These are phyloP conservation scores for Plagodis dolabraria DNA, from an alignment of 2,888 invertebrate genomes.

Conservation along the genomic window DNA sequence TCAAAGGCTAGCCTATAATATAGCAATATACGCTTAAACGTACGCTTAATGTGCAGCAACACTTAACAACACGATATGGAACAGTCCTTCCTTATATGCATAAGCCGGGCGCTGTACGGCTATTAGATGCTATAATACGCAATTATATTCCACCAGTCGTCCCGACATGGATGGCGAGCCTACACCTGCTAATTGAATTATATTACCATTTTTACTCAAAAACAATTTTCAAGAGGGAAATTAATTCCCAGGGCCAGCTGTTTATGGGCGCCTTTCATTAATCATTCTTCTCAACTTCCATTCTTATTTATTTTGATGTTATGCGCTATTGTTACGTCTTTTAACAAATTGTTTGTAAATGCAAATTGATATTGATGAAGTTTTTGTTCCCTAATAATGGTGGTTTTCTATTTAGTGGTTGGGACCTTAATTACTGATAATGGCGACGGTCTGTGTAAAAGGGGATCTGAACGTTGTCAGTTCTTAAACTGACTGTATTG, in stretches of 20 bases:
- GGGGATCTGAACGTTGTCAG: no score
- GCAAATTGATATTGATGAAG: slow-evolving; percentile 17
- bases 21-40: no score
- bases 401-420: no score
- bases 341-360: slow-evolving; percentile 25
- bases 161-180: slow-evolving; percentile 6
- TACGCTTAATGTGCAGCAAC: no score
- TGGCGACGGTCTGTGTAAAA: no score
- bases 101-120: no score
- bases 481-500: no score
- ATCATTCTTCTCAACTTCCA: slow-evolving; percentile 30
- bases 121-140: no score
- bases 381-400: not conserved
- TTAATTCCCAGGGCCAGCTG: slow-evolving; percentile 31
- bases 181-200: slow-evolving; percentile 24
- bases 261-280: slow-evolving; percentile 33
- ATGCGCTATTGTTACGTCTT: slow-evolving; percentile 25
- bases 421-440: no score
- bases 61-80: no score
- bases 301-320: slow-evolving; percentile 28
- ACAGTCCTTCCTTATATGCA: no score
- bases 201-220: slow-evolving; percentile 27
- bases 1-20: no score
- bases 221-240: slow-evolving; percentile 30
- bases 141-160: slow-evolving; percentile 11